Evolutionary conservation across 2,113 vertebrate genomes (phyloP).

Genomic region (Redunca redunca): DNA sequence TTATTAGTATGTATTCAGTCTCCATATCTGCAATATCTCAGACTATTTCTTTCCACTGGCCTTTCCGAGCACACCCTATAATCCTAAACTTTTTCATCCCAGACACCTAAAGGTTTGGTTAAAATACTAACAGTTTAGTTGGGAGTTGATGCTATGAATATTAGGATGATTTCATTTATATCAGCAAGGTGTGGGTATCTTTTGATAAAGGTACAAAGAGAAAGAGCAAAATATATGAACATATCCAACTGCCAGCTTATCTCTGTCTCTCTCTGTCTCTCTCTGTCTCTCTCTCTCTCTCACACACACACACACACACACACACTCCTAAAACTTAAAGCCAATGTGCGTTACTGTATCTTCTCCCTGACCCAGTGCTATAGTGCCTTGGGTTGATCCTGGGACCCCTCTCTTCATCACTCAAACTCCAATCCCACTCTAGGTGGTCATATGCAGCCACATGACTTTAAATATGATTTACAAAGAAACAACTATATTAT

Average conservation of each 20-base stretch:
- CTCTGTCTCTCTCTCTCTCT: no score
- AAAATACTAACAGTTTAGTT: not conserved
- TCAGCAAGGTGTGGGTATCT: not conserved
- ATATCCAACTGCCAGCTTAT: not conserved
- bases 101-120: not conserved
- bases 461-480: not conserved
- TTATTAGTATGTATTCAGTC: not conserved
- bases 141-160: not conserved
- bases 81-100: not conserved
- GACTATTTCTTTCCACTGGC: not conserved
- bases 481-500: not conserved
- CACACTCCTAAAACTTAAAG: not conserved
- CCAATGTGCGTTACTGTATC: not conserved
- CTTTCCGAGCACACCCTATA: not conserved
- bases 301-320: not conserved
- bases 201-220: not conserved
- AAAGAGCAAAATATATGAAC: not conserved
- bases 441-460: not conserved
- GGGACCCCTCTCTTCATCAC: not conserved
- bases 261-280: no score
- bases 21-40: not conserved
- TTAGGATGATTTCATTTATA: not conserved
- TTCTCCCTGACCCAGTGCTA: not conserved
- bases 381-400: not conserved
- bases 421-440: not conserved